Conservation (phyloP, 2,888 invertebrate species). For the Athalia rosae region DNA sequence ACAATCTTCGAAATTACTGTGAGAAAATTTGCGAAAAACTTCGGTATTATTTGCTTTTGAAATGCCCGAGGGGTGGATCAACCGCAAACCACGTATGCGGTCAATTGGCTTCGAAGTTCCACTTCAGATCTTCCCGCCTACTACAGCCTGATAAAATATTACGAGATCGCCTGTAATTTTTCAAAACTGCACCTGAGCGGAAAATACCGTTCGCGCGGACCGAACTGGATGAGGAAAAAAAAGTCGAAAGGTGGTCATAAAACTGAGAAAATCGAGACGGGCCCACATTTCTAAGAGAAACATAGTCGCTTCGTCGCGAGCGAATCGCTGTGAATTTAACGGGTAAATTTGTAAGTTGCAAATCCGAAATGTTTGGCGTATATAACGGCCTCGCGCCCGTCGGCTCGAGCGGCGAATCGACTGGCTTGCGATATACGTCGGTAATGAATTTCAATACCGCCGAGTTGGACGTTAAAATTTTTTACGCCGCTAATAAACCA, state of each 20-base stretch:
- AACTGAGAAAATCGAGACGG: no score
- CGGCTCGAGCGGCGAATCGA: slow-evolving; percentile 1
- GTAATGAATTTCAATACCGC: slow-evolving; percentile 39
- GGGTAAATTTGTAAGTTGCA: no score
- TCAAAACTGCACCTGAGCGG: no score
- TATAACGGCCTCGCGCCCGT: background rate
- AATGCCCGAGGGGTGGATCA: background rate
- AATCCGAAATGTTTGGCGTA: no score
- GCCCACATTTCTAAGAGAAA: no score
- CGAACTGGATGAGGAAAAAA: no score
- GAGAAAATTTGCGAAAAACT: slow-evolving; percentile 36
- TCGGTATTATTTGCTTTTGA: slow-evolving; percentile 28
- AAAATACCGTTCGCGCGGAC: no score
- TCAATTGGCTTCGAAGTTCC: background rate
- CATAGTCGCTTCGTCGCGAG: no score
- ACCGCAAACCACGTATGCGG: slow-evolving; percentile 14
- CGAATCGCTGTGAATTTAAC: no score
- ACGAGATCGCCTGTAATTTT: no score
- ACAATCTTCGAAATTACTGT: slow-evolving; percentile 42
- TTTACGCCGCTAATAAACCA: slow-evolving; percentile 28
- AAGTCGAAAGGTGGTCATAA: no score
- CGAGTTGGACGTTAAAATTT: slow-evolving; percentile 26
- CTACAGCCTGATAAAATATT: background rate
- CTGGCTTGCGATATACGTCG: background rate
- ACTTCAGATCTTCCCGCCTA: background rate